Conservation (phyloP, 2,113 vertebrate genomes). For the cat (Felis catus) region F.catus_Fca126_mat1.0 CM031420.1:127837501-127838000, state of each 20-base stretch:
- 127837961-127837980: neutral
- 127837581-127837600: neutral
- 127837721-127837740: neutral
- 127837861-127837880: neutral
- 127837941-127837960: neutral
- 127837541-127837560: slow-evolving; percentile 13
- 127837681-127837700: neutral
- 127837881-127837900: neutral
- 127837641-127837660: neutral
- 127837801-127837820: neutral
- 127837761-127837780: neutral
- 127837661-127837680: neutral
- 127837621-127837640: neutral
- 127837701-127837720: neutral
- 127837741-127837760: neutral
- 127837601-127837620: neutral
- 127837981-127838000: neutral
- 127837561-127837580: neutral
- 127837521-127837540: neutral
- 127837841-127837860: neutral
- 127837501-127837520: neutral
- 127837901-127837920: neutral
- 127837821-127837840: neutral
- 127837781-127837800: neutral
- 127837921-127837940: neutral